Conservation (phyloP, 1,140 invertebrate genomes). For the Zaprionus kolodkinae region DNA sequence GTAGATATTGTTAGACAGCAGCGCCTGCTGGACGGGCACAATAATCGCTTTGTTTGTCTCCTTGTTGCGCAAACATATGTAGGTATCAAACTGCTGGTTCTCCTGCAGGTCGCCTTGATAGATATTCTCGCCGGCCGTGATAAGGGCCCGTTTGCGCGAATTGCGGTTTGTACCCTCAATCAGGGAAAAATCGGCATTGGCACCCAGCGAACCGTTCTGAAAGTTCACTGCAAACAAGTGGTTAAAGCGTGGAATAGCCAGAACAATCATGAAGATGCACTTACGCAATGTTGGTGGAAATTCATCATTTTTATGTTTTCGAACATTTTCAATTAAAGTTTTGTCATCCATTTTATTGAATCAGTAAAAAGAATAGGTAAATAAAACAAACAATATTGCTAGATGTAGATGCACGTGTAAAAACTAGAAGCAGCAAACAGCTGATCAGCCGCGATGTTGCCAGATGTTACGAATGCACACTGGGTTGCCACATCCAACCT, state of each 20-base stretch:
- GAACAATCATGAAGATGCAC: background rate
- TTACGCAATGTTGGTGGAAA: constrained; percentile 59
- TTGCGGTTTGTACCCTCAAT: constrained; percentile 26
- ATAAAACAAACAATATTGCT: constrained; percentile 18
- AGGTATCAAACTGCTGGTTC: constrained; percentile 60
- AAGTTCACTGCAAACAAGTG: constrained; percentile 59
- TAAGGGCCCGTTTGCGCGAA: constrained; percentile 43
- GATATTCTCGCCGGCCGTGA: constrained; percentile 51
- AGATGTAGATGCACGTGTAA: constrained; percentile 40
- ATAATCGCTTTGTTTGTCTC: constrained; percentile 66
- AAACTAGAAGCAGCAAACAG: constrained; percentile 21
- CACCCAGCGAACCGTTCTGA: constrained; percentile 68
- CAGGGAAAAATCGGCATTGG: constrained; percentile 42
- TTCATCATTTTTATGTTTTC: constrained; percentile 29
- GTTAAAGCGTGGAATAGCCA: background rate
- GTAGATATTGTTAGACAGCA: constrained; percentile 68
- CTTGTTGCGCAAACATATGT: constrained; percentile 69
- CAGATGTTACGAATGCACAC: constrained; percentile 12
- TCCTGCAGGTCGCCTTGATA: constrained; percentile 58
- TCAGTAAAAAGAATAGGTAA: background rate
- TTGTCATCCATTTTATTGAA: constrained; percentile 65
- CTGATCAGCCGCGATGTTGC: constrained; percentile 8
- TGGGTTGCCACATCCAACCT: constrained; percentile 2
- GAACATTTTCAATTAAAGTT: constrained; percentile 48
- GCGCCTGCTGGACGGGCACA: constrained; percentile 64